phyloP scores from a whole-genome alignment of 2,113 vertebrate species.

The Myrmecophaga tridactyla region DNA sequence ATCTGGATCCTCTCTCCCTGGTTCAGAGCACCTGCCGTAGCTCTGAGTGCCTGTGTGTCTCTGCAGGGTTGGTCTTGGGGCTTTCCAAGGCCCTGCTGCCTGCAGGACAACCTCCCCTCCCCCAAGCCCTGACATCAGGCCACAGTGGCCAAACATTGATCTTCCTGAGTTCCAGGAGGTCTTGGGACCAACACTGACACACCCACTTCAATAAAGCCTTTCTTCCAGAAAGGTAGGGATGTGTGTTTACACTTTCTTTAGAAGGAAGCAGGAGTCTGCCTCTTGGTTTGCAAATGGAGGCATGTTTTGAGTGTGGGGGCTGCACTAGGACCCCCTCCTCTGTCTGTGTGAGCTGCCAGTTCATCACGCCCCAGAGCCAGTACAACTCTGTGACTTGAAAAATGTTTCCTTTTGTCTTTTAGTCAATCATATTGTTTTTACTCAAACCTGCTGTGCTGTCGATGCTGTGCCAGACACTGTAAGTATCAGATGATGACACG shows the following conservation, averaged over 20 bases:
- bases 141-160: too few relatives aligned
- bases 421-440: background rate
- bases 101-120: background rate
- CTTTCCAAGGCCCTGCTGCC: background rate
- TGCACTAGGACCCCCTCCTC: background rate
- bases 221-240: background rate
- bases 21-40: background rate
- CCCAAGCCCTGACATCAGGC: background rate
- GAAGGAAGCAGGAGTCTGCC: background rate
- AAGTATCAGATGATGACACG: background rate
- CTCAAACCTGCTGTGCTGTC: background rate
- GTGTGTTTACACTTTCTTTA: background rate
- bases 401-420: background rate
- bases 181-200: too few relatives aligned
- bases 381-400: background rate
- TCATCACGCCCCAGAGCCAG: background rate
- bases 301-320: background rate
- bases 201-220: background rate
- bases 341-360: background rate
- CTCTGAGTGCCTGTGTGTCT: background rate
- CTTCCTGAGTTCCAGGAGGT: too few relatives aligned
- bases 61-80: fast-evolving
- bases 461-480: background rate
- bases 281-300: background rate
- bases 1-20: background rate